phyloP scores from a whole-genome alignment of 2,797 vertebrate genomes.

The Brachyrhaphis roseni region DNA sequence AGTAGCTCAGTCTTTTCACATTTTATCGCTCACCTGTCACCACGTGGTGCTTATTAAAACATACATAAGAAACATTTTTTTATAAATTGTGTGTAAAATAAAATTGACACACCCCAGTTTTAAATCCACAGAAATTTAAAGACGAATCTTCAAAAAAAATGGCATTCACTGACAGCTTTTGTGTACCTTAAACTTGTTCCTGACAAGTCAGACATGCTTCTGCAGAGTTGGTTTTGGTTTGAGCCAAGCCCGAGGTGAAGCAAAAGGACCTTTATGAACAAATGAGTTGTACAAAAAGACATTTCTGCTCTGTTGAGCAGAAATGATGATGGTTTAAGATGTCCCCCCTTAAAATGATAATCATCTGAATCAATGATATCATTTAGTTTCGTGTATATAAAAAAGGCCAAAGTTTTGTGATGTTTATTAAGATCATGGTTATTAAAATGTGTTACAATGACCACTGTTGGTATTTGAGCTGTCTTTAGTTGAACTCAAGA shows the following conservation, averaged over 20 bases:
- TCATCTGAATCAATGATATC: background rate
- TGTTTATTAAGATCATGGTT: too few relatives aligned
- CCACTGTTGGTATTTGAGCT: background rate
- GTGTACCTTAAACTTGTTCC: background rate
- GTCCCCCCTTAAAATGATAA: background rate
- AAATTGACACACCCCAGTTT: too few relatives aligned
- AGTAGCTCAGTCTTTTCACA: too few relatives aligned
- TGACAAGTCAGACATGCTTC: background rate
- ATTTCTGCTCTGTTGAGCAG: background rate
- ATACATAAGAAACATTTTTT: too few relatives aligned
- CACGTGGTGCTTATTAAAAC: too few relatives aligned
- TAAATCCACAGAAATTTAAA: background rate
- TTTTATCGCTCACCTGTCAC: too few relatives aligned
- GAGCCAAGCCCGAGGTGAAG: conserved; percentile 12
- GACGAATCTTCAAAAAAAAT: background rate
- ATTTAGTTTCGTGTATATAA: background rate
- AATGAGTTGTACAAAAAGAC: background rate
- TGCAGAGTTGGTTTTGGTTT: conserved; percentile 4
- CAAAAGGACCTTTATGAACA: background rate
- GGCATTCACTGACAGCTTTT: background rate
- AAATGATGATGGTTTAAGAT: background rate
- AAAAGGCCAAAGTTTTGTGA: background rate
- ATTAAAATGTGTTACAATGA: background rate
- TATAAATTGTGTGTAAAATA: too few relatives aligned
- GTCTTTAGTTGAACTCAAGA: background rate